phyloP scores from a whole-genome alignment of 2,888 invertebrate species.

The Saturnia pavonia region DNA sequence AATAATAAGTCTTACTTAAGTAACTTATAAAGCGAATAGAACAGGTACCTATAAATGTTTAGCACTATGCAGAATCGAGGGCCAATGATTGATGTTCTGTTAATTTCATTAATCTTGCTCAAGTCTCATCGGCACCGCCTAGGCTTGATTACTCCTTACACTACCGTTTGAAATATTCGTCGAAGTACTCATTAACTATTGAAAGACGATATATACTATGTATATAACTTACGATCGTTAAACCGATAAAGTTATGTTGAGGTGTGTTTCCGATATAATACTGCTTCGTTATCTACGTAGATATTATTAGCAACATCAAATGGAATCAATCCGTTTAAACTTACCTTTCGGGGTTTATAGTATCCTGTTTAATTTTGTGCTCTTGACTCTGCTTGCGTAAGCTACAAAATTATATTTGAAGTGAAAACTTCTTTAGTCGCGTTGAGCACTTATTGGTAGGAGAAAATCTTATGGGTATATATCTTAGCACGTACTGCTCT shows the following conservation, averaged over 20 bases:
- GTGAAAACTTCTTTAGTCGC: no score
- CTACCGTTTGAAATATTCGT: constrained; percentile 44
- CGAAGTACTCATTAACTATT: constrained; percentile 29
- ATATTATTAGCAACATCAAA: background rate
- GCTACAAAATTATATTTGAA: background rate
- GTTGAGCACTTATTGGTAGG: no score
- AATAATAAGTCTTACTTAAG: background rate
- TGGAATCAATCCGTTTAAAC: background rate
- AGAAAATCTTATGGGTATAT: no score
- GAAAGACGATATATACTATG: background rate
- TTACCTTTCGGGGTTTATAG: background rate
- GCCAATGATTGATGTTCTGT: constrained; percentile 71
- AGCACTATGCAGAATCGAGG: constrained; percentile 41
- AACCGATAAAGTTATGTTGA: background rate
- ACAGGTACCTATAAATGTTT: constrained; percentile 8
- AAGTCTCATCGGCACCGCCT: constrained; percentile 47
- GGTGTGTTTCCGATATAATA: background rate
- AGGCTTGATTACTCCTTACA: constrained; percentile 58
- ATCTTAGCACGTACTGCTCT: no score
- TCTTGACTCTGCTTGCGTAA: background rate
- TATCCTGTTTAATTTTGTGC: background rate
- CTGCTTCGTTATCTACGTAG: background rate
- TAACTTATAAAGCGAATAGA: constrained; percentile 18
- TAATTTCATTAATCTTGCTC: constrained; percentile 76
- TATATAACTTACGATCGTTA: background rate